Evolutionary conservation across 2,888 invertebrate species (phyloP), one percentile per base, ranked within the genome.

Genomic region (Synergus umbraculus): DNA sequence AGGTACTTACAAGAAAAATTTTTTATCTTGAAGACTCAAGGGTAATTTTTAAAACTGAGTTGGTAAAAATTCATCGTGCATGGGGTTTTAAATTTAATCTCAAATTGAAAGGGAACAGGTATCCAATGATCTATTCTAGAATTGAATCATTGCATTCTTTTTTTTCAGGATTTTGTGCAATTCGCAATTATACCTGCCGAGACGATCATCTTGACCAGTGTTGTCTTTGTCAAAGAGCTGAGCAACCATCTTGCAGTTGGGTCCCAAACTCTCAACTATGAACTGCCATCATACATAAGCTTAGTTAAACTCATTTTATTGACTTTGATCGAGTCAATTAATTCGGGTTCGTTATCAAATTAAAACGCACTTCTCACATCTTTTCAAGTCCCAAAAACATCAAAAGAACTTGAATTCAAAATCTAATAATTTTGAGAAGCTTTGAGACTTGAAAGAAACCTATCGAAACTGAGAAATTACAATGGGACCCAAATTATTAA

Each of bases 181-280:
- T 63, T 63, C 12, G 29, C 63, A 63, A 63, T 46, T 88, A 86
- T 93, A 97, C 97, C 97, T 97, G 95, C 98, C 98, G 89, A 98
- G 95, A 89, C 96, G 95, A 93, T 98, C 98, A 93, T 98, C 98
- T 92, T 96, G 95, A 91, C 96, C 96, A 88, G 97, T 96, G 90
- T 96, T 96, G 94, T 98, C 98, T 95, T 97, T 97, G 95, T 98
- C 98, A 95, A 94, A 97, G 89, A 98, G 95, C 92, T 97, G 94
- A 90, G 92, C 93, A 90, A 96, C 92, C 88, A 94, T 85, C 86
- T 85, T 88, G 89, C 87, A 88, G 89, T 88, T 85, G 83, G 88
- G 86, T 84, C 89, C 90, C 84, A 88, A 89, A 85, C 88, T 87
- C 86, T 93, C 95, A 93, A 95, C 93, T 93, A 93, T 92, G 91